These are phyloP conservation scores for Eretmocerus hayati DNA, from an alignment of 2,888 invertebrate genomes.

Conservation along the genomic window DNA sequence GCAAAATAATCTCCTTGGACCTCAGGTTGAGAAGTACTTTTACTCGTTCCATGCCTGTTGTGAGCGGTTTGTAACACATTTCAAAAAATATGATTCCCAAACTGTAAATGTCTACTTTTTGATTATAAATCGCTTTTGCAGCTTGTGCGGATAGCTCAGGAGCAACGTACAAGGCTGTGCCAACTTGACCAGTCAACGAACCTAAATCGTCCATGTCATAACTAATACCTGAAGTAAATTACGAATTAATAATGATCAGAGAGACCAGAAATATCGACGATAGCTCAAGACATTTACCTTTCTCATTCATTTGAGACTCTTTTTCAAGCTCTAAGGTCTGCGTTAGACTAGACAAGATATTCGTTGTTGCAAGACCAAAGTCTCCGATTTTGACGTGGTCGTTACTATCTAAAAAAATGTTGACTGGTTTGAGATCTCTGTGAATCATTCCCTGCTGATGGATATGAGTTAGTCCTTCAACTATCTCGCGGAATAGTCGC, in stretches of 20 bases:
- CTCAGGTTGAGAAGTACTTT: conserved; percentile 69
- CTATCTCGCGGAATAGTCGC: conserved; percentile 90
- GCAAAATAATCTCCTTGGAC: conserved; percentile 62
- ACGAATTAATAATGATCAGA: neutral
- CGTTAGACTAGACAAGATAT: conserved; percentile 49
- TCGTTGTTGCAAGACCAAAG: conserved; percentile 90
- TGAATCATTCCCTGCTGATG: conserved; percentile 89
- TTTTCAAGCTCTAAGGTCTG: conserved; percentile 32
- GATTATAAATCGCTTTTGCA: conserved; percentile 71
- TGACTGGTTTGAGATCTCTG: conserved; percentile 79
- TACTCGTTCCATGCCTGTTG: conserved; percentile 85
- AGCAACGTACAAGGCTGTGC: conserved; percentile 91
- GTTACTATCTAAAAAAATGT: conserved; percentile 89
- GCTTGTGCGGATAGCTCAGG: conserved; percentile 75
- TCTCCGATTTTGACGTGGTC: conserved; percentile 98
- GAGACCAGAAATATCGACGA: neutral
- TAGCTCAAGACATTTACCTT: neutral
- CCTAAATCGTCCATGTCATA: conserved; percentile 17
- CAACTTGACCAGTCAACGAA: conserved; percentile 75
- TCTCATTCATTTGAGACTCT: conserved; percentile 26
- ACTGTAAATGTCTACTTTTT: conserved; percentile 69
- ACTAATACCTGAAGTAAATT: conserved; percentile 5
- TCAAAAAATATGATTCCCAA: conserved; percentile 90
- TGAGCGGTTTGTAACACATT: conserved; percentile 83
- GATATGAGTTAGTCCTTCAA: conserved; percentile 84